Evolutionary conservation across 2,113 vertebrate genomes (phyloP).

Genomic region (Talpa occidentalis): DNA sequence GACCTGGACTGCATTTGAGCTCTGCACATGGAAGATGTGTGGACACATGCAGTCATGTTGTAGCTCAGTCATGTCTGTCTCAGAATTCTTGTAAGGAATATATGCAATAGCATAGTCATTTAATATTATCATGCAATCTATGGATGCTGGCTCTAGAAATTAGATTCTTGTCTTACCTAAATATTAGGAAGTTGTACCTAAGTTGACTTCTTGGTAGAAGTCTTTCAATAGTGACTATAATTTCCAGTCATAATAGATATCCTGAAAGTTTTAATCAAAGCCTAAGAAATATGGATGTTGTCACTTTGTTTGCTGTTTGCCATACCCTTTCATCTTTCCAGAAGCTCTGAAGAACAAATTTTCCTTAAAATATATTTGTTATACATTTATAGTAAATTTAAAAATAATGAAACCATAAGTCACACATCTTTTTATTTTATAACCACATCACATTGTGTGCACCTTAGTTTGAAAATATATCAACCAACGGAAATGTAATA

Average conservation of each 20-base stretch:
- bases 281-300: background rate
- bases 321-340: background rate
- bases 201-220: background rate
- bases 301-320: background rate
- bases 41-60: background rate
- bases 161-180: background rate
- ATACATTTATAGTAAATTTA: background rate
- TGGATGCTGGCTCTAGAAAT: background rate
- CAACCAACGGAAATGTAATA: background rate
- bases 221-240: background rate
- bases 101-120: background rate
- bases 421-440: slow-evolving; percentile 10
- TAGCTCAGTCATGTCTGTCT: background rate
- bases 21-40: background rate
- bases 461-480: slow-evolving; percentile 49
- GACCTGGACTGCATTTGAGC: background rate
- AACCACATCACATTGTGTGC: background rate
- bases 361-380: slow-evolving; percentile 25
- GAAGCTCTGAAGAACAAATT: background rate
- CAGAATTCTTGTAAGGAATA: slow-evolving; percentile 21
- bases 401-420: slow-evolving; percentile 35
- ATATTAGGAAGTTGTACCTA: background rate
- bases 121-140: background rate
- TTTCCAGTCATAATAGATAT: background rate
- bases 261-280: slow-evolving; percentile 4